Percentiles rank a stretch among this genome's conserved stretches.
Evolutionary conservation across 2,113 vertebrate genomes (phyloP).

Genomic region (Poecile atricapillus): DNA sequence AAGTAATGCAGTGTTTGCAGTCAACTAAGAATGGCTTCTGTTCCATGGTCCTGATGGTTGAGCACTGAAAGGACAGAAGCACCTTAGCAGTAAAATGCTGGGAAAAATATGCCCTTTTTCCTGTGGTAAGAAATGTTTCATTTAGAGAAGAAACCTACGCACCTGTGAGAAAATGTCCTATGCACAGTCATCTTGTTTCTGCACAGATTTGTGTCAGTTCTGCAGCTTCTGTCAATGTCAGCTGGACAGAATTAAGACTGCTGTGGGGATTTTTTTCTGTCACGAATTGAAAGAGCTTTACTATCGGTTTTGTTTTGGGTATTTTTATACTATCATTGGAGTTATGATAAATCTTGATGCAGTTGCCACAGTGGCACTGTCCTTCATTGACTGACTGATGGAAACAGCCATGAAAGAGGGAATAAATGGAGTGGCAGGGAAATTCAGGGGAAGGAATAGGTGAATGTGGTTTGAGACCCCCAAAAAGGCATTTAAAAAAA

Average conservation of each 20-base stretch:
- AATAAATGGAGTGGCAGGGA: neutral
- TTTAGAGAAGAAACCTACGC: neutral
- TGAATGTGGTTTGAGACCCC: neutral
- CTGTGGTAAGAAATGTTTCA: neutral
- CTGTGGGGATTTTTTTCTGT: neutral
- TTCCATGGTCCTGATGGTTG: neutral
- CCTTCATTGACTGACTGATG: neutral
- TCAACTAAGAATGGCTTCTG: neutral
- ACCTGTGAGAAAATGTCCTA: neutral
- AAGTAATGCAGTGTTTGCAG: neutral
- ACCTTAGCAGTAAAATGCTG: neutral
- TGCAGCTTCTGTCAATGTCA: neutral
- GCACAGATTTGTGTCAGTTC: neutral
- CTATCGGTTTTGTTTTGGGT: neutral
- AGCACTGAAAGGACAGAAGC: neutral
- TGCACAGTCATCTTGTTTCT: neutral
- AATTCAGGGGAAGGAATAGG: neutral
- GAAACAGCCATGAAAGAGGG: neutral
- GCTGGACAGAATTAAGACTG: neutral
- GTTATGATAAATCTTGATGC: neutral
- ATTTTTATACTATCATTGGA: neutral
- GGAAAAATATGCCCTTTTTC: neutral
- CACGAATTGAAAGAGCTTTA: neutral
- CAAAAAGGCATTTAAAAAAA: neutral
- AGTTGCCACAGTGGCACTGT: neutral